A percentile compares a stretch with the other conserved stretches of the same genome.
Evolutionary conservation across 1,140 invertebrate genomes (phyloP).

Genomic region (Portunus trituberculatus): DNA sequence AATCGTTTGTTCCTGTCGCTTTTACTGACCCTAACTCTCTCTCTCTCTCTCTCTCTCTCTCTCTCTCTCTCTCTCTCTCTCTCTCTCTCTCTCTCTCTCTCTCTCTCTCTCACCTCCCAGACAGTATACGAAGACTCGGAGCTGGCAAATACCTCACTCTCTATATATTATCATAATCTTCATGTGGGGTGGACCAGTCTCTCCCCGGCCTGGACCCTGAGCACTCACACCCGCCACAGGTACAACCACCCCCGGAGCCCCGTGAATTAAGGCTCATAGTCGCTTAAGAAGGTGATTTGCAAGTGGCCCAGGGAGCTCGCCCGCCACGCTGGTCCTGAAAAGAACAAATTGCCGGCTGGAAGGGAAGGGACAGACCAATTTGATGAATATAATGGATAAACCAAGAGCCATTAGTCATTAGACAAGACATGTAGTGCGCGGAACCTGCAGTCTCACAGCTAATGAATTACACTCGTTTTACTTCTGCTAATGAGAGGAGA

Average conservation of each 20-base stretch:
- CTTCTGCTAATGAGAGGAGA: conserved; percentile 33
- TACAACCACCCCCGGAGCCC: not conserved
- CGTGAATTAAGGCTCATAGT: not conserved
- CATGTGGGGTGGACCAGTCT: not conserved
- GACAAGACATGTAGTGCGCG: not conserved
- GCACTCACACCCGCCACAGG: not conserved
- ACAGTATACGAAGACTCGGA: not conserved
- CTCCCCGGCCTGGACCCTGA: not conserved
- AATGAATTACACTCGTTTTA: conserved; percentile 52
- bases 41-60: too few relatives aligned
- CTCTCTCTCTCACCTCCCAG: not conserved
- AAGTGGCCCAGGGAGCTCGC: not conserved
- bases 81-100: not conserved
- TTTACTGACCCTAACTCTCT: not conserved
- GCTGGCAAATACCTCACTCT: not conserved
- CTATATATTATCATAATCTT: conserved; percentile 15
- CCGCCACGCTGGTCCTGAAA: not conserved
- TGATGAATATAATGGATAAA: conserved; percentile 50
- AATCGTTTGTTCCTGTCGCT: not conserved
- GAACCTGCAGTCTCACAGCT: not conserved
- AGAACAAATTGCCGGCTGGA: conserved; percentile 33
- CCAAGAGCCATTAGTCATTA: conserved; percentile 31
- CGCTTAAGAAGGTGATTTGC: not conserved
- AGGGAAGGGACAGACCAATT: conserved; percentile 31
- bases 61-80: too few relatives aligned